phyloP scores from a whole-genome alignment of 2,797 vertebrate genomes.

The Bufotes viridis region DNA sequence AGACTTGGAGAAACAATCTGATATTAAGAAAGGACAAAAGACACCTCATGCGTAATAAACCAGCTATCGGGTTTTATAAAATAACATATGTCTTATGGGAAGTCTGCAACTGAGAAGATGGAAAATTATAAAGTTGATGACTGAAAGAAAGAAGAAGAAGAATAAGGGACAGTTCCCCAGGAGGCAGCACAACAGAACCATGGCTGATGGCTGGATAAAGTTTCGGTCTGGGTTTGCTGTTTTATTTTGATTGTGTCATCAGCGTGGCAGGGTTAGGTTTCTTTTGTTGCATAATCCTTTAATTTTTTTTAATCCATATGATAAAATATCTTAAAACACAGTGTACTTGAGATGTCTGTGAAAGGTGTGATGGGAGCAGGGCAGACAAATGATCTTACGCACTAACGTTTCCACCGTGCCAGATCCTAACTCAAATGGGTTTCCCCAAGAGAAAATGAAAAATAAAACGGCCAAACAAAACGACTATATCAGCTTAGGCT shows the following conservation, averaged over 20 bases:
- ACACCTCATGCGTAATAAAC: not conserved
- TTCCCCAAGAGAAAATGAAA: not conserved
- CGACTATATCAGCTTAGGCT: not conserved
- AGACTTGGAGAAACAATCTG: not conserved
- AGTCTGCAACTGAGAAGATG: constrained; percentile 5
- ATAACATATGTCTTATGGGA: not conserved
- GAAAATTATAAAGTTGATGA: constrained; percentile 1
- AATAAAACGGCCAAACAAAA: not conserved
- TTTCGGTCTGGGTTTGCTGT: constrained; percentile 43
- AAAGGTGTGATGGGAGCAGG: constrained; percentile 15
- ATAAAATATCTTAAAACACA: constrained; percentile 52
- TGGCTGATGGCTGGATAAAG: constrained; percentile 36
- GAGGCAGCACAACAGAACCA: not conserved
- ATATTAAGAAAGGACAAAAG: not conserved
- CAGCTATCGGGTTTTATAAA: not conserved
- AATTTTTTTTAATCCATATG: constrained; percentile 55
- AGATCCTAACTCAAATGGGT: not conserved
- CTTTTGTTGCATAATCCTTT: constrained; percentile 55
- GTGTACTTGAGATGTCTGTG: constrained; percentile 36
- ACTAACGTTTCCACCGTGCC: not conserved
- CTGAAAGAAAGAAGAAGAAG: not conserved
- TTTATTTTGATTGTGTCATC: constrained; percentile 45
- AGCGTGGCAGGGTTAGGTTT: constrained; percentile 42
- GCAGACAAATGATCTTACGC: constrained; percentile 10
- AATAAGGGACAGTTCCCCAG: not conserved